These are phyloP conservation scores for Coptodon rendalli DNA, from an alignment of 2,113 vertebrate genomes.

Conservation along the genomic window DNA sequence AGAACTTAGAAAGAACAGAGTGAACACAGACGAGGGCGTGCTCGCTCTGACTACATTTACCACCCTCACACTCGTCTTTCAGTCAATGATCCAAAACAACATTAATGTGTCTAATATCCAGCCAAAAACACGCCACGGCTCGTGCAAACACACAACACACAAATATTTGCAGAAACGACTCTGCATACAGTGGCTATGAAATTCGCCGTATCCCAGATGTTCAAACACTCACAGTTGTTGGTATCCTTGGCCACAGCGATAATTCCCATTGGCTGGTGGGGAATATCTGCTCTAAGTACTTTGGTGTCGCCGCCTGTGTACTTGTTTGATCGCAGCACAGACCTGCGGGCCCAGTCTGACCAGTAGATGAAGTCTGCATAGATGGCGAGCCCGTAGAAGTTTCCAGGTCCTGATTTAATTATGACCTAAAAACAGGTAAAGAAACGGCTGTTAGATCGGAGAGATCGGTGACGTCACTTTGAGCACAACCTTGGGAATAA, in stretches of 20 bases:
- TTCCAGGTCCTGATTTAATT: constrained; percentile 89
- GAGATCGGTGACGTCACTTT: background rate
- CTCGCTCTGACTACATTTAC: background rate
- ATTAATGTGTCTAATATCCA: background rate
- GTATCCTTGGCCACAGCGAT: constrained; percentile 92
- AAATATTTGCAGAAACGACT: constrained; percentile 11
- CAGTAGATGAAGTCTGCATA: constrained; percentile 96
- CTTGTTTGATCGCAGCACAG: constrained; percentile 91
- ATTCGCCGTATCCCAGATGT: background rate
- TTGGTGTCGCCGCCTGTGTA: constrained; percentile 93
- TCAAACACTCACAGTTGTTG: constrained; percentile 88
- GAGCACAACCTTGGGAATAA: background rate
- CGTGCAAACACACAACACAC: background rate
- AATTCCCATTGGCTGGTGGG: constrained; percentile 97
- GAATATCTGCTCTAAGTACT: constrained; percentile 90
- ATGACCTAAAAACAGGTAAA: constrained; percentile 76
- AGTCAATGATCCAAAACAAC: background rate
- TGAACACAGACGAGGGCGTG: background rate
- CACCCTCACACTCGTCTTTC: background rate
- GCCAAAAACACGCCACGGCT: background rate
- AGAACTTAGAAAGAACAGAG: background rate
- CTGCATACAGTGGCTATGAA: background rate
- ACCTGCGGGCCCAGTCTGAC: constrained; percentile 92
- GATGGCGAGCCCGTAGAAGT: constrained; percentile 91
- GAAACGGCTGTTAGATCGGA: background rate